phyloP scores from a whole-genome alignment of 64 coral and sea anemone species.

The Trachythela sp. region DNA sequence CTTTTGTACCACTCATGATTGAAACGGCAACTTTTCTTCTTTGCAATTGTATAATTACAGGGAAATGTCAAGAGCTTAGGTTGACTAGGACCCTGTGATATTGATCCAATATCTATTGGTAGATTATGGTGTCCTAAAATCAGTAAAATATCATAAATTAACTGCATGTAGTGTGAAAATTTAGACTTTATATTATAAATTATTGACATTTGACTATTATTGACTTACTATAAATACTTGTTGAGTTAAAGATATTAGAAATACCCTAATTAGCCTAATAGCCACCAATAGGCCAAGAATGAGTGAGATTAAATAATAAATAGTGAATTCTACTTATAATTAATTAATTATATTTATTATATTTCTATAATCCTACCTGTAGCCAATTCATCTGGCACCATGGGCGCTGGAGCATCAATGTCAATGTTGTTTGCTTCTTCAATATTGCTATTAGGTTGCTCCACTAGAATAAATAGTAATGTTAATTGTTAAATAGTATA shows the following conservation, averaged over 20 bases:
- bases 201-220: no score
- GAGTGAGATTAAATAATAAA: not conserved
- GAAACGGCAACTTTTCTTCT: not conserved
- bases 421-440: not conserved
- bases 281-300: no score
- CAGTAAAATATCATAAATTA: not conserved
- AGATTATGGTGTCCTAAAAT: not conserved
- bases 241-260: no score
- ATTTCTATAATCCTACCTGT: not conserved
- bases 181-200: not conserved
- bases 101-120: not conserved
- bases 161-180: not conserved
- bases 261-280: no score
- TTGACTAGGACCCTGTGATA: not conserved
- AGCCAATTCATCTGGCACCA: not conserved
- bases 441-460: not conserved
- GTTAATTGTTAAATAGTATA: no score
- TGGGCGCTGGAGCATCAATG: not conserved
- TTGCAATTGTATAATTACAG: not conserved
- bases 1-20: not conserved
- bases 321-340: no score
- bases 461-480: not conserved
- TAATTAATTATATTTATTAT: not conserved
- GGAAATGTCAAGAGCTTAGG: not conserved
- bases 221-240: no score